A percentile compares a stretch with the other conserved stretches of the same genome.
Evolutionary conservation across 2,797 vertebrate species (phyloP).

Genomic region (Microctenopoma steveboyesi): DNA sequence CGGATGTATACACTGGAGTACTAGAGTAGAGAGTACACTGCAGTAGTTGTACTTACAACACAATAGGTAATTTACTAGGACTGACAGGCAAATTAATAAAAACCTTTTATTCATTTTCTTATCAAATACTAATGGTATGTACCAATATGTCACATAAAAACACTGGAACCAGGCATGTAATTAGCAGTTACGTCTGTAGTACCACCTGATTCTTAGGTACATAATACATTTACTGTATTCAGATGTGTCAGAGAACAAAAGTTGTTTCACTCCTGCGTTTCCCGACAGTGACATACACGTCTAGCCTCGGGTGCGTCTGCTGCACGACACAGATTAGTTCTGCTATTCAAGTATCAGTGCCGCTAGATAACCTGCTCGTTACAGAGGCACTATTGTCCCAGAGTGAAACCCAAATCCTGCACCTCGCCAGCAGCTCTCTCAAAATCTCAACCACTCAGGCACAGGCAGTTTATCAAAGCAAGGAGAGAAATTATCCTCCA

Average conservation of each 20-base stretch:
- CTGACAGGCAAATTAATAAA: not conserved
- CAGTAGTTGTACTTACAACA: slow-evolving; percentile 9
- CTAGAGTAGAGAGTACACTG: slow-evolving; percentile 36
- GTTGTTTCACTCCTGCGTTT: slow-evolving; percentile 40
- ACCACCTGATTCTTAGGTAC: slow-evolving; percentile 2
- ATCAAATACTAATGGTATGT: not conserved
- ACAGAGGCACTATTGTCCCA: slow-evolving; percentile 78
- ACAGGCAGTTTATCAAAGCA: slow-evolving; percentile 72
- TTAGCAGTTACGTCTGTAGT: slow-evolving; percentile 14
- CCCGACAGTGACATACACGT: slow-evolving; percentile 49
- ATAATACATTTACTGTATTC: slow-evolving; percentile 51
- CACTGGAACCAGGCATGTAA: slow-evolving; percentile 35
- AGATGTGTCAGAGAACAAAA: slow-evolving; percentile 44
- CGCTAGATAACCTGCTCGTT: slow-evolving; percentile 62
- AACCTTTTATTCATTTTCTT: not conserved
- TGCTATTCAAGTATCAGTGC: slow-evolving; percentile 57
- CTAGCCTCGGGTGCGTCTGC: slow-evolving; percentile 51
- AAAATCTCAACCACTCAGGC: slow-evolving; percentile 66
- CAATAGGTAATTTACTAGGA: slow-evolving; percentile 20
- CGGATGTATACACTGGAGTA: slow-evolving; percentile 37
- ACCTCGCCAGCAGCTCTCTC: slow-evolving; percentile 50
- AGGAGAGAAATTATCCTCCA: slow-evolving; percentile 39
- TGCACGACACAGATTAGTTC: slow-evolving; percentile 29
- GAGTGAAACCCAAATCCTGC: slow-evolving; percentile 70
- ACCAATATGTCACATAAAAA: not conserved